phyloP scores from a whole-genome alignment of 2,113 vertebrate species.

The Uropsilus gracilis region DNA sequence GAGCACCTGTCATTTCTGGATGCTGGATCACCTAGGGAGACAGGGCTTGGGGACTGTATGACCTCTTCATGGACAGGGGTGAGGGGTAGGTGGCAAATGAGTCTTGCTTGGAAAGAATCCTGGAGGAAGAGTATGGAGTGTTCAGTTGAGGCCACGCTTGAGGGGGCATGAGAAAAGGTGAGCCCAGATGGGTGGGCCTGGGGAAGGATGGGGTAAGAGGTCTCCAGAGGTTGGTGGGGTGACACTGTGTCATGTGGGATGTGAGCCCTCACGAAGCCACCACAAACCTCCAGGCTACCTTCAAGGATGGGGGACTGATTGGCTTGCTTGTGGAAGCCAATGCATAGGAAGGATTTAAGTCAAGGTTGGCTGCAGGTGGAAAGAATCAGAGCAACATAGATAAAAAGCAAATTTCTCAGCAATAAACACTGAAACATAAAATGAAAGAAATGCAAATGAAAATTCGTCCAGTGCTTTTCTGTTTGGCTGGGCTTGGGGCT shows the following conservation, averaged over 20 bases:
- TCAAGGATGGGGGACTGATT: neutral
- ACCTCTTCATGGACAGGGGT: neutral
- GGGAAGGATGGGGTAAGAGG: neutral
- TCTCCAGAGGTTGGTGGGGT: accelerated
- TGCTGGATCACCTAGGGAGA: neutral
- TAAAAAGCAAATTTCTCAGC: neutral
- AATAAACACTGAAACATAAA: neutral
- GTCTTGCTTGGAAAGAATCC: neutral
- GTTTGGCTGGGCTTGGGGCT: neutral
- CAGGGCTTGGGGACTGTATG: neutral
- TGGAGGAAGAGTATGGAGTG: neutral
- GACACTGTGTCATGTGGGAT: neutral
- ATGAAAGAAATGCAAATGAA: neutral
- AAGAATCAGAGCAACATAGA: neutral
- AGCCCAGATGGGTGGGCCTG: neutral
- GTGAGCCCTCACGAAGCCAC: neutral
- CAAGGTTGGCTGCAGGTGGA: neutral
- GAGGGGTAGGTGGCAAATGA: neutral
- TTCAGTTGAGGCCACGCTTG: neutral
- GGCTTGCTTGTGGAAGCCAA: neutral
- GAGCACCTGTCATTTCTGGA: neutral
- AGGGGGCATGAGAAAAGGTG: neutral
- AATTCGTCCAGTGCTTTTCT: neutral
- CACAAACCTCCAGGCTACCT: neutral
- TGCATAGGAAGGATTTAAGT: neutral